Evolutionary conservation across 2,888 invertebrate species (phyloP).

Genomic region (Colostygia pectinataria): DNA sequence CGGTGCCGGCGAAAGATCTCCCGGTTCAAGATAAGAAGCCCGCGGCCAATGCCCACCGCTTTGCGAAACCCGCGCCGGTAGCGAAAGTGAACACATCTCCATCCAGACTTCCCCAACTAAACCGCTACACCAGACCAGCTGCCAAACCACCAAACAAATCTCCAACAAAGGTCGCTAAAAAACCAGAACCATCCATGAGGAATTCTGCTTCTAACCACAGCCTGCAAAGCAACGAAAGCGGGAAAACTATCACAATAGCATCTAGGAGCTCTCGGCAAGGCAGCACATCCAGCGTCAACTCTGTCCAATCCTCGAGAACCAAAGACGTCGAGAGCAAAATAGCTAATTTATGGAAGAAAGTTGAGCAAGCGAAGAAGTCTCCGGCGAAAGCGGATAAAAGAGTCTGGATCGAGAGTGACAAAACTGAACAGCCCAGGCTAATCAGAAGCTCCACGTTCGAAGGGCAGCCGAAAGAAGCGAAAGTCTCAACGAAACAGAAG

Average conservation of each 20-base stretch:
- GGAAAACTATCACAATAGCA: conserved; percentile 68
- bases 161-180: conserved; percentile 45
- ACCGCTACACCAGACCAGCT: conserved; percentile 52
- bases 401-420: conserved; percentile 82
- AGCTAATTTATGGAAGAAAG: conserved; percentile 90
- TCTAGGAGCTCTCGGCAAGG: conserved; percentile 64
- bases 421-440: conserved; percentile 68
- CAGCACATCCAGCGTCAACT: conserved; percentile 84
- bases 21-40: conserved; percentile 61
- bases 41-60: conserved; percentile 37
- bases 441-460: conserved; percentile 87
- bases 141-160: conserved; percentile 53
- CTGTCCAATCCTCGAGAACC: conserved; percentile 80
- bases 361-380: conserved; percentile 86
- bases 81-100: conserved; percentile 70
- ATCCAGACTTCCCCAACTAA: conserved; percentile 69
- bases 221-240: conserved; percentile 79
- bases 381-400: conserved; percentile 82
- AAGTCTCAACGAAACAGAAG: conserved; percentile 69
- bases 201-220: conserved; percentile 82
- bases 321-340: conserved; percentile 91
- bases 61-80: conserved; percentile 53
- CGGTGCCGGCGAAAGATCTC: conserved; percentile 63
- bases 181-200: conserved; percentile 64
- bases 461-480: conserved; percentile 71